Conservation (phyloP, 2,797 vertebrate species). For the Neoniphon sammara region DNA sequence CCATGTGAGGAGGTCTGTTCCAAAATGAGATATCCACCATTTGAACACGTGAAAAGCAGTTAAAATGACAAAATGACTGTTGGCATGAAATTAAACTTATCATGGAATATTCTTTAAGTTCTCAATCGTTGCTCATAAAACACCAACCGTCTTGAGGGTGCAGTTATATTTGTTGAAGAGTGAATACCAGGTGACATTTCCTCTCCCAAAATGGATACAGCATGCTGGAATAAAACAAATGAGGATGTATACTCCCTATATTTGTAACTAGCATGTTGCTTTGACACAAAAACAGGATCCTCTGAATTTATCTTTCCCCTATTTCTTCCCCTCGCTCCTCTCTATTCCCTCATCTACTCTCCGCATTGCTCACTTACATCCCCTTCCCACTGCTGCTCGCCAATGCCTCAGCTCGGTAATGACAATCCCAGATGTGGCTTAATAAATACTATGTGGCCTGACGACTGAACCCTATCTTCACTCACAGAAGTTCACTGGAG, state of each 20-base stretch:
- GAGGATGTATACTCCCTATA: slow-evolving; percentile 5
- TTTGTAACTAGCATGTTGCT: slow-evolving; percentile 10
- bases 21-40: background rate
- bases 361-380: slow-evolving; percentile 58
- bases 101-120: too few species aligned
- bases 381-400: slow-evolving; percentile 53
- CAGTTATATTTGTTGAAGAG: too few species aligned
- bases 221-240: background rate
- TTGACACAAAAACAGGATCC: slow-evolving; percentile 45
- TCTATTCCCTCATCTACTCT: slow-evolving; percentile 37
- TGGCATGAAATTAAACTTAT: slow-evolving; percentile 28
- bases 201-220: background rate
- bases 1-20: background rate
- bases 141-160: too few species aligned
- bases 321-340: slow-evolving; percentile 47
- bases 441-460: slow-evolving; percentile 75
- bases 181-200: too few species aligned
- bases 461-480: slow-evolving; percentile 67
- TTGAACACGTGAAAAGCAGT: background rate
- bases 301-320: slow-evolving; percentile 46
- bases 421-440: slow-evolving; percentile 79
- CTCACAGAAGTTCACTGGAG: slow-evolving; percentile 64
- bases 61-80: background rate
- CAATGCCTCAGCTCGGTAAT: slow-evolving; percentile 49
- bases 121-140: too few species aligned